phyloP scores from a whole-genome alignment of 1,140 invertebrate species.

The Tyrophagus putrescentiae region DNA sequence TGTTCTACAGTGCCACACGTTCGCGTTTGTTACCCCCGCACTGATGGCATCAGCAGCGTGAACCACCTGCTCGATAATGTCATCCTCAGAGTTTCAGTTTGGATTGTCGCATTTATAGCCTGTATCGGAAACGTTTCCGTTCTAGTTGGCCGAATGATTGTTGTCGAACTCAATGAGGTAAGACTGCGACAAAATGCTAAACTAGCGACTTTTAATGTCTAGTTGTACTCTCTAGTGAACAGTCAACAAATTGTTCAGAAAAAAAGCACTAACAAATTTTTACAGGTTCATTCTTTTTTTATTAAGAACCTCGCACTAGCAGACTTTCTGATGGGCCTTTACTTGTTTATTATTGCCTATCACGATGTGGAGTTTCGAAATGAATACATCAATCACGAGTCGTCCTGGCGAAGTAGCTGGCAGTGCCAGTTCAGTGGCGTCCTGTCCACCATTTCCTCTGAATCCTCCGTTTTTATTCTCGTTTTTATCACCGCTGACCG shows the following conservation, averaged over 20 bases:
- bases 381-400: slow-evolving; percentile 46
- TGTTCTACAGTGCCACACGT: slow-evolving; percentile 49
- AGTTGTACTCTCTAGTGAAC: too few species aligned
- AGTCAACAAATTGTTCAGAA: too few species aligned
- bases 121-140: slow-evolving; percentile 51
- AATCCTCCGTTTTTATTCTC: slow-evolving; percentile 56
- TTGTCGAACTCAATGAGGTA: slow-evolving; percentile 39
- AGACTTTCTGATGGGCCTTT: slow-evolving; percentile 62
- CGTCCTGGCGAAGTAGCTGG: slow-evolving; percentile 52
- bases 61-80: slow-evolving; percentile 47
- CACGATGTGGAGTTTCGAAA: slow-evolving; percentile 51
- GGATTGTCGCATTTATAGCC: slow-evolving; percentile 53
- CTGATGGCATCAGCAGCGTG: slow-evolving; percentile 43
- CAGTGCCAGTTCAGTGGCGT: slow-evolving; percentile 46
- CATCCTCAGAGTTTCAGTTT: slow-evolving; percentile 47
- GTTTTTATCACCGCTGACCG: slow-evolving; percentile 60
- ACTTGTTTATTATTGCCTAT: slow-evolving; percentile 51
- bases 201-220: too few species aligned
- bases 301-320: slow-evolving; percentile 60
- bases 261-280: too few species aligned
- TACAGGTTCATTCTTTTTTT: slow-evolving; percentile 40
- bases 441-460: slow-evolving; percentile 50
- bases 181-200: too few species aligned
- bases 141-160: slow-evolving; percentile 47
- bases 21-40: slow-evolving; percentile 45